These are phyloP conservation scores for Tinamus major DNA, from an alignment of 2,797 vertebrate species.

Conservation along the genomic window DNA sequence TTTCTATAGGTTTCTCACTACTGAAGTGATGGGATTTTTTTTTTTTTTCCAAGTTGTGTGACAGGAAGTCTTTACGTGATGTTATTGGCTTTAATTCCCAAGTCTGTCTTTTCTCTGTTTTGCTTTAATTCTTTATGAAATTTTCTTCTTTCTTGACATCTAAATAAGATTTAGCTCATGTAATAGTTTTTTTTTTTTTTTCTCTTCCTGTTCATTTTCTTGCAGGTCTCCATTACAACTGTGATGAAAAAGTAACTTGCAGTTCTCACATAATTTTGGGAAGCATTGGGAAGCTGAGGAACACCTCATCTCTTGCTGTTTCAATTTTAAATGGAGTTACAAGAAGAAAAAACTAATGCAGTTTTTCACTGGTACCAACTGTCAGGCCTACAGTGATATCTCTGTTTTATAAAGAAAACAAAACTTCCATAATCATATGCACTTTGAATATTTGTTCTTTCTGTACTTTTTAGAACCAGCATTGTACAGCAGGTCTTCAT, in stretches of 20 bases:
- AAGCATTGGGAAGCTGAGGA: rapidly evolving
- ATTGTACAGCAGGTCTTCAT: neutral
- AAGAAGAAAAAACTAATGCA: neutral
- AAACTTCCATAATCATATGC: neutral
- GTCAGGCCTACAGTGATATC: neutral
- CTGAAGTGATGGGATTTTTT: neutral
- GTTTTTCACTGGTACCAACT: neutral
- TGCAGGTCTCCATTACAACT: slow-evolving; percentile 71
- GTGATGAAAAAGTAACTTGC: slow-evolving; percentile 68
- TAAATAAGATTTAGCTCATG: neutral
- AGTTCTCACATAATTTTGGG: neutral
- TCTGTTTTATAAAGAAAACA: neutral
- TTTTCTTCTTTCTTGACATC: neutral
- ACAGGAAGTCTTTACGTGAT: neutral
- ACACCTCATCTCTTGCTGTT: neutral
- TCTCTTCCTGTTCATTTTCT: neutral
- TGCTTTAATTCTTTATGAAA: neutral
- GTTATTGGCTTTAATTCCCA: neutral
- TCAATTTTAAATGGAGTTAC: neutral
- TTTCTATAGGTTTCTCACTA: neutral
- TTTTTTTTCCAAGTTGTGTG: neutral
- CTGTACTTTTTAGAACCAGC: neutral
- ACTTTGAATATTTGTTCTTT: neutral
- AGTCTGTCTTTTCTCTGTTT: neutral
- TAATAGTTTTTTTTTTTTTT: neutral